Evolutionary conservation across 1,140 invertebrate species (phyloP), one percentile per base, ranked within the genome.

Genomic region (Polypedilum pembai): DNA sequence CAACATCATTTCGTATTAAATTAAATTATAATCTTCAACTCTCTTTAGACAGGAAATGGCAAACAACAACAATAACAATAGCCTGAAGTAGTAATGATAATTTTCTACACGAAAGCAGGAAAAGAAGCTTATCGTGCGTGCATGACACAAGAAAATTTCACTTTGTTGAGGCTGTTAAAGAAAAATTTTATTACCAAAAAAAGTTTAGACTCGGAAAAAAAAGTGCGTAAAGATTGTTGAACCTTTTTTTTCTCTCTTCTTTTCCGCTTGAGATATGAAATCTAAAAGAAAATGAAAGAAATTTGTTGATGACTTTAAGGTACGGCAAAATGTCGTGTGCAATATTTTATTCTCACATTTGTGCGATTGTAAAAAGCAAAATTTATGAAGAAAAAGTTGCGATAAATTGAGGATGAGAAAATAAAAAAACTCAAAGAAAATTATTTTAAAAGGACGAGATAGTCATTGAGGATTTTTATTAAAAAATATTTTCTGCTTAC

Each of bases 51-150:
- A 45, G 12, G 45, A 15, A 56, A 56, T 56, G 45, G 3, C 45
- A 56, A 12, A 56, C 3, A 12, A 56, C 10, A 56, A n/a, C 12
- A n/a, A 56, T n/a, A 56, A 56, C 45, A 56, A 56, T 56, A 56
- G 45, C 45, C 45, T 56, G 12, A 8, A 56, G 45, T 12, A 56
- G 15, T 15, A 56, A 56, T n/a, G 45, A 56, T 56, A 56, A 56
- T 56, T 56, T 56, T 56, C 45, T 56, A n/a, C 45, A 4, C 4
- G n/a, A 56, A 56, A 15, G 45, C 3, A 56, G 45, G n/a, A n/a
- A 56, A 56, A 56, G 45, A 56, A 56, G 45, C 45, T 56, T 56
- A 56, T 56, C 45, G 45, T 56, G 45, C 45, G 45, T 56, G 45
- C 45, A 56, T 56, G 15, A 45, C 8, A 45, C 2, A 45, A 45